Percentiles rank a stretch among this genome's conserved stretches.
Conservation (phyloP, 2,888 invertebrate species). For the Drosophila mayaguana region DNA sequence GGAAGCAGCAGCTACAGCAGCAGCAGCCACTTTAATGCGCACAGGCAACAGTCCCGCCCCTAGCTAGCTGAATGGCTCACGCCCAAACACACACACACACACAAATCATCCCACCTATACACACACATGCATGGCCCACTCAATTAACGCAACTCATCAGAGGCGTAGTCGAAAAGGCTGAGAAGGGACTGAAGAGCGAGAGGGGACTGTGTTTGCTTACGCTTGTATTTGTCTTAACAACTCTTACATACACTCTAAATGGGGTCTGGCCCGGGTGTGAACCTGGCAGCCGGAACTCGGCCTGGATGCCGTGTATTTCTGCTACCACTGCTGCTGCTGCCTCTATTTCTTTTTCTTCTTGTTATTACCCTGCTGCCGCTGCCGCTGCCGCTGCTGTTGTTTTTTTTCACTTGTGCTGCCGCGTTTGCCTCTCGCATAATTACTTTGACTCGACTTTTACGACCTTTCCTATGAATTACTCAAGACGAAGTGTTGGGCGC, state of each 20-base stretch:
- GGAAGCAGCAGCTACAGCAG: slow-evolving; percentile 49
- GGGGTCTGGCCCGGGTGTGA: slow-evolving; percentile 45
- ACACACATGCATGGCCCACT: slow-evolving; percentile 65
- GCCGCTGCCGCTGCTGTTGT: background rate
- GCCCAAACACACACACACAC: slow-evolving; percentile 21
- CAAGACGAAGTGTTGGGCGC: slow-evolving; percentile 75
- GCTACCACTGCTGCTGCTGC: background rate
- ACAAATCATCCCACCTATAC: slow-evolving; percentile 21
- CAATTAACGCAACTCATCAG: slow-evolving; percentile 75
- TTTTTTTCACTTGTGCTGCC: slow-evolving; percentile 17
- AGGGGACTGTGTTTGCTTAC: slow-evolving; percentile 35
- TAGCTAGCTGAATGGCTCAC: slow-evolving; percentile 16
- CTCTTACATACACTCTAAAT: slow-evolving; percentile 70
- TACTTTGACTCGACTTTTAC: slow-evolving; percentile 81
- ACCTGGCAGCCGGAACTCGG: slow-evolving; percentile 38
- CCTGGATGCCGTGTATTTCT: slow-evolving; percentile 30
- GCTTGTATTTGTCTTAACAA: slow-evolving; percentile 75
- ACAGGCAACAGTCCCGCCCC: slow-evolving; percentile 35
- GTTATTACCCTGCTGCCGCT: slow-evolving; percentile 28
- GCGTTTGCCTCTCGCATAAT: slow-evolving; percentile 66
- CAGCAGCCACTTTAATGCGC: slow-evolving; percentile 65
- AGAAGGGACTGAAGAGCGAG: background rate
- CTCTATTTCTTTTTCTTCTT: slow-evolving; percentile 10
- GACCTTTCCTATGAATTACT: slow-evolving; percentile 78
- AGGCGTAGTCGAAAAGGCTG: slow-evolving; percentile 20